Evolutionary conservation across 92 coral and sea anemone genomes (phyloP), one percentile per base, ranked within the genome.

Genomic region (Siderastrea radians): DNA sequence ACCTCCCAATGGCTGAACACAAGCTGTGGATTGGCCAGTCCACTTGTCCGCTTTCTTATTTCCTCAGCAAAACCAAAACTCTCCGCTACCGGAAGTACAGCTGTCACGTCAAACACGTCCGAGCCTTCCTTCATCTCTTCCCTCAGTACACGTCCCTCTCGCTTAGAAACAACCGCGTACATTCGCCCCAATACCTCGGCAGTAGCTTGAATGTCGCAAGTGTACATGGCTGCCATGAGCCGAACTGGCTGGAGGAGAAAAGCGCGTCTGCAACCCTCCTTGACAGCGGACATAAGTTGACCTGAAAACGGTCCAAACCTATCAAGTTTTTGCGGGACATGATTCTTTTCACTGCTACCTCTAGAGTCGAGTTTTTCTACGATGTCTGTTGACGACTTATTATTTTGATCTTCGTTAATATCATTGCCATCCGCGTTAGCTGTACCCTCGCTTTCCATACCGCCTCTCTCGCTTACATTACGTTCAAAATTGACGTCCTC

Each of bases 1-100:
- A 95, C 99, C 98, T 97, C 99, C 99, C 99, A 97, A 85, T 97
- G 99, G 65, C 98, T 97, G 58, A 97, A 97, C 79, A 95, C 98
- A 6, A 97, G 93, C 74, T 95, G 96, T 5, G 98, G 99, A 77
- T 95, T 95, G 1, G 99, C 99, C 85, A 95, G 86, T 26, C 99
- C 99, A 68, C 99, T 97, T 10, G 99, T 97, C 48, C 96, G 86
- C 80, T 97, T 97, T 45, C 99, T 91, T 71, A 97, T 97, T 85
- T 97, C 98, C 80, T 97, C 99, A 2, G 99, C 90, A 83, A 97
- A 97, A 2, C 99, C 99, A 79, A 97, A 97, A 87, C 99, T 97
- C 85, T 97, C 99, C 5, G 99, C 99, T 13, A 97, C 99, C 15
- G 99, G 98, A 19, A 97, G 91, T 13, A 95, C 98, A n/a, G 99